Base-by-base conservation (phyloP, 2,888 invertebrate genomes). In the Galeruca laticollis region DNA sequence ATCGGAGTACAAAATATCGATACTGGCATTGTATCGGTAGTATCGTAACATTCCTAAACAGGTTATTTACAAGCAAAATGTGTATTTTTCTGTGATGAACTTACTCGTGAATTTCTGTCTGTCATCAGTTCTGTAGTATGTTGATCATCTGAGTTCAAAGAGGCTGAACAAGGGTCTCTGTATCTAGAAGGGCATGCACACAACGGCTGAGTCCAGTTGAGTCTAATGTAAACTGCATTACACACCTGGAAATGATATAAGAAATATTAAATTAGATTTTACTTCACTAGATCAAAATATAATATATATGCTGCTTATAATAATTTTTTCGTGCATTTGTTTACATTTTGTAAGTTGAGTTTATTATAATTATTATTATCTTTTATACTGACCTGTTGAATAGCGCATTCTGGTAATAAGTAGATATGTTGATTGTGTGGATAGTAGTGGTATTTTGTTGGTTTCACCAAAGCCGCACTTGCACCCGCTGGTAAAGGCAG, bases 361-460 rank as follows among this genome's bases (percentile, higher is more conserved):
- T 49, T 49, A 49, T 49, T 15, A 5, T 11, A 11, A 8, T 37
- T 37, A 8, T 13, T 37, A 37, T 37, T 2, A 49, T 15, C 4
- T 1, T n/a, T 15, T 2, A 18, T 26, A 54, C 78, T 79, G 83
- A 91, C 94, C 89, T 97, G 96, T 87, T 97, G 96, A 80, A 96
- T 94, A 76, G 96, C 96, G 87, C 97, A 97, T 87, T 96, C 96
- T 73, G 96, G 96, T 79, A 97, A 88, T 81, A 95, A 87, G 87
- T 96, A 96, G 82, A 95, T 94, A 87, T 96, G 95, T 86, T 96
- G 95, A 87, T 96, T 95, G 87, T 96, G 96, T 35, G 96, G 96
- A 86, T 95, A 96, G 87, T 95, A 96, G 86, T 96, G 95, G 87
- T 96, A 96, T 87, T 95, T 95, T 74, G 95, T 96, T 31, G 96